phyloP scores from a whole-genome alignment of 92 coral and sea anemone genomes.

The Paramuricea clavata region DNA sequence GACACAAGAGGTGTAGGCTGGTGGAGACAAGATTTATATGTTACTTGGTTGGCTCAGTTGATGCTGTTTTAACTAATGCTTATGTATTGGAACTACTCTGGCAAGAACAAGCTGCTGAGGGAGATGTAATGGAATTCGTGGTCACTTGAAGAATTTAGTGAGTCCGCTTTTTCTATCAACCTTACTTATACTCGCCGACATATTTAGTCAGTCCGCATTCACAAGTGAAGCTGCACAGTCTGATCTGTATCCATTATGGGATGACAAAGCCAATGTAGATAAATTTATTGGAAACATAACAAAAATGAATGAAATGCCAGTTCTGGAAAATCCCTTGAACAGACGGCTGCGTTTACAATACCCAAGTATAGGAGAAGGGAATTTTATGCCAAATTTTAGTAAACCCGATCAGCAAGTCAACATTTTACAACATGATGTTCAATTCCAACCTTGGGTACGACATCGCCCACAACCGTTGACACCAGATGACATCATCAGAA shows the following conservation, averaged over 20 bases:
- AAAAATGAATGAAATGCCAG: constrained; percentile 12
- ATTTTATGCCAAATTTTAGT: not conserved
- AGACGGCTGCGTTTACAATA: constrained; percentile 13
- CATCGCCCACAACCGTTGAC: no score
- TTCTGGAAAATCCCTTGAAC: constrained; percentile 27
- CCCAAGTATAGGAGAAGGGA: not conserved
- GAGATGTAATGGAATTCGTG: constrained; percentile 14
- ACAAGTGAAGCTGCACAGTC: constrained; percentile 20
- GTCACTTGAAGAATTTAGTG: constrained; percentile 18
- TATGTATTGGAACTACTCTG: constrained; percentile 3
- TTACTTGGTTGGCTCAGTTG: constrained; percentile 30
- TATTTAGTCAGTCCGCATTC: constrained; percentile 35
- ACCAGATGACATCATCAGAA: no score
- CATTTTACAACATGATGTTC: constrained; percentile 23
- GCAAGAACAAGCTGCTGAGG: constrained; percentile 38
- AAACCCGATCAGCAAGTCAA: constrained; percentile 11
- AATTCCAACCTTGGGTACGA: no score
- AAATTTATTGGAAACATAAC: constrained; percentile 18
- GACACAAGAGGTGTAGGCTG: constrained; percentile 38
- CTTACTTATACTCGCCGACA: constrained; percentile 18
- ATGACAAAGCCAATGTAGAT: constrained; percentile 11
- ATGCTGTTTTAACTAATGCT: constrained; percentile 25
- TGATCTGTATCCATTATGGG: constrained; percentile 22
- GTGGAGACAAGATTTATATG: constrained; percentile 33
- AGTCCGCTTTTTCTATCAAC: constrained; percentile 27